Base-by-base conservation (phyloP, 1,140 invertebrate genomes). In the Philopotamus ludificatus region DNA sequence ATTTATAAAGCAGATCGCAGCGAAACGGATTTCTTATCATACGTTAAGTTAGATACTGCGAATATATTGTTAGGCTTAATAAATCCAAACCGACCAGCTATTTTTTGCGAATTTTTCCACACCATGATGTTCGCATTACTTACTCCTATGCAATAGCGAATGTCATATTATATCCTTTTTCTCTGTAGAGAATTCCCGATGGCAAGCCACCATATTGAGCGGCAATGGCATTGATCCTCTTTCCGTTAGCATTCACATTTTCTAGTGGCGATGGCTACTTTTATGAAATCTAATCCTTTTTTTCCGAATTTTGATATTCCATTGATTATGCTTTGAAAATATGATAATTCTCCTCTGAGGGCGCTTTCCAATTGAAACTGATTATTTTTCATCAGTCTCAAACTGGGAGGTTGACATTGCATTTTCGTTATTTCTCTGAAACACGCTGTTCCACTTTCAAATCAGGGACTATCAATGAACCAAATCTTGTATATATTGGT, bases 131-230 rank as follows among this genome's bases (percentile, higher is more conserved):
- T 8, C 9, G 42, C 25, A 23, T 16, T 50, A 26, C 83, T 84
- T 77, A 92, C 93, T 75, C 97, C 84, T 99, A 99, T 12, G 97
- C 97, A 63, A 99, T 98, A n/a, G 98, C 93, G 76, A 97, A 99
- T 0, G 97, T 99, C 7, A 99, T 77, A 67, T 93, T 90, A 72
- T 99, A 99, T 3, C 97, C 97, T 34, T 93, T 84, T 76, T 94
- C 88, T 0, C 97, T 97, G 74, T 98, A 99, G 20, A 87, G 88
- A 62, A 93, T 91, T 0, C 97, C 96, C 0, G 91, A 94, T 1
- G 92, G 86, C 26, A 98, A 80, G 8, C 95, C 95, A 0, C 86
- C 85, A 72, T 79, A 85, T 58, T 83, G 73, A 16, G 81, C 83
- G 0, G 91, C 94, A 50, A 98, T 91, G n/a, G 80, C 80, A 73